Evolutionary conservation across 2,113 vertebrate genomes (phyloP).

Genomic region (Phyllopteryx taeniolatus): DNA sequence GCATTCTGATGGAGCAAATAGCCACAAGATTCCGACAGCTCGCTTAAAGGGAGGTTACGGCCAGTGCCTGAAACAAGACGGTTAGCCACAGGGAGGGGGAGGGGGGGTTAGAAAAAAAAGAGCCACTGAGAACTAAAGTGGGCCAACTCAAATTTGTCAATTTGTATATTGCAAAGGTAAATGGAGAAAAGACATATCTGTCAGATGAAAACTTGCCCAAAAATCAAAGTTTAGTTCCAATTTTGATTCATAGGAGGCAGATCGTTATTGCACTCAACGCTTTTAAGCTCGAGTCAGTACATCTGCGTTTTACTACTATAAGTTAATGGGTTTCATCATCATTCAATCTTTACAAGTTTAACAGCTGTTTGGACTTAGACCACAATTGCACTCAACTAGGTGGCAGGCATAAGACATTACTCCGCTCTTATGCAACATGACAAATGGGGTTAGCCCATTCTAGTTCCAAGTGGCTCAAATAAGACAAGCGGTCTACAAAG

Average conservation of each 20-base stretch:
- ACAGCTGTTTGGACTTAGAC: too few relatives aligned
- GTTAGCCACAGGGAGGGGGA: background rate
- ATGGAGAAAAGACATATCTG: too few relatives aligned
- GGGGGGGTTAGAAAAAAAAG: background rate
- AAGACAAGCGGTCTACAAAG: background rate
- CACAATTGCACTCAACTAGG: too few relatives aligned
- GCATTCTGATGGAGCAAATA: conserved; percentile 15
- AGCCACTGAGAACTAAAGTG: background rate
- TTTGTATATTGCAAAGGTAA: background rate
- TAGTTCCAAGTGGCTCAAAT: background rate
- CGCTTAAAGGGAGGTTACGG: conserved; percentile 9
- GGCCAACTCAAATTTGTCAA: background rate
- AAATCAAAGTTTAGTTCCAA: too few relatives aligned
- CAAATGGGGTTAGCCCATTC: background rate
- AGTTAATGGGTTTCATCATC: too few relatives aligned
- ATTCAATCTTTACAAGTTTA: too few relatives aligned
- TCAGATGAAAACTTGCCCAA: too few relatives aligned
- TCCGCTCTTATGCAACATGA: background rate
- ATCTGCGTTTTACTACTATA: too few relatives aligned
- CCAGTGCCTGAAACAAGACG: conserved; percentile 18
- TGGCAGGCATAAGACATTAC: too few relatives aligned
- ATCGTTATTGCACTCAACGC: too few relatives aligned
- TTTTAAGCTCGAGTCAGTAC: too few relatives aligned
- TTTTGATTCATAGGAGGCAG: too few relatives aligned
- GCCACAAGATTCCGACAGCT: conserved; percentile 41